These are phyloP conservation scores for Crioceris asparagi DNA, from an alignment of 2,888 invertebrate genomes.

Conservation along the genomic window DNA sequence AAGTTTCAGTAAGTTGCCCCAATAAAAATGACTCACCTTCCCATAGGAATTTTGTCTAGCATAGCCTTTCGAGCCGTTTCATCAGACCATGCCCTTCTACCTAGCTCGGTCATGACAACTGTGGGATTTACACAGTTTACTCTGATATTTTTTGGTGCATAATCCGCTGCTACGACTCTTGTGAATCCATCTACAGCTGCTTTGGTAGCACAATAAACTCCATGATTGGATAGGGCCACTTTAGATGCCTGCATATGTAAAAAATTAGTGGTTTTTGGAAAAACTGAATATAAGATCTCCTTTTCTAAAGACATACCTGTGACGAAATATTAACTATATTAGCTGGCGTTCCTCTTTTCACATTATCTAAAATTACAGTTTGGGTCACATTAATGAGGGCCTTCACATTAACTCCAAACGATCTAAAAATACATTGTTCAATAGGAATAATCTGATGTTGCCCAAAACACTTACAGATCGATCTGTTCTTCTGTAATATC, in stretches of 20 bases:
- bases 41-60: not conserved
- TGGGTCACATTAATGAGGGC: constrained; percentile 65
- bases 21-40: not conserved
- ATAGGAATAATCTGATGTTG: too few species aligned
- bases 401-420: constrained; percentile 65
- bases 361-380: constrained; percentile 63
- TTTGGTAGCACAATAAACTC: not conserved
- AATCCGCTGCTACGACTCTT: not conserved
- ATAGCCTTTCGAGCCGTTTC: not conserved
- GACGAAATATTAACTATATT: constrained; percentile 78
- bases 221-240: not conserved
- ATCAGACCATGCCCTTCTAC: not conserved
- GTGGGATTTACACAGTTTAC: not conserved
- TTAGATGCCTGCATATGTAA: not conserved
- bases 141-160: not conserved
- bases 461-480: constrained; percentile 54
- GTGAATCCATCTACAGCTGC: not conserved
- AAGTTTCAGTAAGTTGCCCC: too few species aligned
- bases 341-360: constrained; percentile 57
- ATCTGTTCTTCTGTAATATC: constrained; percentile 54
- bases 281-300: not conserved
- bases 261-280: not conserved
- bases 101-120: not conserved
- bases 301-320: constrained; percentile 69
- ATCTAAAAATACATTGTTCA: too few species aligned